phyloP scores from a whole-genome alignment of 2,888 invertebrate species.

The Ethmia dodecea region DNA sequence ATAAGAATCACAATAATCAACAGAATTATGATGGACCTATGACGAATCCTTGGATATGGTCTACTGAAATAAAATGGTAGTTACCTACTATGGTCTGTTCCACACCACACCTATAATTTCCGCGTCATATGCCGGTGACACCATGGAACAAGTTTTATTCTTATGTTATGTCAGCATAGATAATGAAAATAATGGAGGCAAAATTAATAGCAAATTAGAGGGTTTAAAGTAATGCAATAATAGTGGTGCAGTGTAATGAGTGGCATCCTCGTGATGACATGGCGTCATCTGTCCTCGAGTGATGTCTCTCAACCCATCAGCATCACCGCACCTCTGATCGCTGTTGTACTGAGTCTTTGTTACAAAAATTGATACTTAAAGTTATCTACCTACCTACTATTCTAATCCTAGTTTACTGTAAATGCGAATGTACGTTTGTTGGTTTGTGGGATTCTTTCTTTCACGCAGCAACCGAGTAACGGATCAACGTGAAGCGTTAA shows the following conservation, averaged over 20 bases:
- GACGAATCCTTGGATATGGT: constrained; percentile 43
- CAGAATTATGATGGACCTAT: too few relatives aligned
- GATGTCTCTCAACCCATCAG: too few relatives aligned
- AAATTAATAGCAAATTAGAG: constrained; percentile 73
- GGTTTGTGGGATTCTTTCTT: too few relatives aligned
- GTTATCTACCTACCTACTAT: too few relatives aligned
- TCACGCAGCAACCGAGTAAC: too few relatives aligned
- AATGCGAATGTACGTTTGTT: too few relatives aligned
- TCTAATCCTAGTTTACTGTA: too few relatives aligned
- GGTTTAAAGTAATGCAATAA: constrained; percentile 69
- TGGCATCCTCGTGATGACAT: constrained; percentile 48
- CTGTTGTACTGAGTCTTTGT: constrained; percentile 32
- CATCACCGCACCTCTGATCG: constrained; percentile 5
- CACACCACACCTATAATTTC: constrained; percentile 63
- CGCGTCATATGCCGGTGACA: constrained; percentile 57
- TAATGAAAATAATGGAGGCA: constrained; percentile 71
- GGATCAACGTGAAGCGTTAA: too few relatives aligned
- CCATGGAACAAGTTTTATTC: constrained; percentile 61
- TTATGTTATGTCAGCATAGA: constrained; percentile 58
- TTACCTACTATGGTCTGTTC: constrained; percentile 27
- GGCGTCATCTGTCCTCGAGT: constrained; percentile 23
- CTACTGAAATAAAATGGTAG: constrained; percentile 48
- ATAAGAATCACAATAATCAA: too few relatives aligned
- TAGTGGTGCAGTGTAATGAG: constrained; percentile 50
- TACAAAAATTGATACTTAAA: constrained; percentile 21